phyloP scores from a whole-genome alignment of 2,888 invertebrate species.

The Athalia circularis region DNA sequence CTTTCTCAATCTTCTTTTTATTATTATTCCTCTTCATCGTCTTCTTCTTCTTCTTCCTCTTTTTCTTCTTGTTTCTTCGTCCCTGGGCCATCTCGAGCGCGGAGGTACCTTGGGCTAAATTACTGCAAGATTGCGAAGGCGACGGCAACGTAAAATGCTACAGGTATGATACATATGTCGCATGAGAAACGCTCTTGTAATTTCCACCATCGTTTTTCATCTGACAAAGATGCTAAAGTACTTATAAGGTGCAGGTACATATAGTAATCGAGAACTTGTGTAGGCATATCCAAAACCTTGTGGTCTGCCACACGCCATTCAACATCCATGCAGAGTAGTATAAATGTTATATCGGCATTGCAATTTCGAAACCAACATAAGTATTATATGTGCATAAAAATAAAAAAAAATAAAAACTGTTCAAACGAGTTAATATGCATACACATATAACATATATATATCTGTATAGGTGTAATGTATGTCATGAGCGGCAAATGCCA shows the following conservation, averaged over 20 bases:
- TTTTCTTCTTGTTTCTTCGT: constrained; percentile 29
- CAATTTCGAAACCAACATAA: no score
- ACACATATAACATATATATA: constrained; percentile 1
- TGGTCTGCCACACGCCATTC: constrained; percentile 23
- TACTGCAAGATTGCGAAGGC: constrained; percentile 32
- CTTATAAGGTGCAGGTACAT: not conserved
- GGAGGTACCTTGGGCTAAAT: constrained; percentile 37
- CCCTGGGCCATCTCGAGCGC: constrained; percentile 33
- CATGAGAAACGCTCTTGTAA: constrained; percentile 22
- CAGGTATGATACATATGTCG: not conserved
- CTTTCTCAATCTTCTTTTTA: not conserved
- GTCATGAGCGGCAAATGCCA: constrained; percentile 5
- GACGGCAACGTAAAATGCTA: constrained; percentile 44
- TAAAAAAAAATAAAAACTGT: not conserved
- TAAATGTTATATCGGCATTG: no score
- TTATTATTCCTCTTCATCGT: not conserved
- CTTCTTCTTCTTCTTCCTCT: constrained; percentile 5
- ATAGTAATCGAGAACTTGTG: constrained; percentile 10
- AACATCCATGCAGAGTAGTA: not conserved
- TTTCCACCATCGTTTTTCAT: constrained; percentile 36
- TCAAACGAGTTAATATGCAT: constrained; percentile 15
- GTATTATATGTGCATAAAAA: not conserved
- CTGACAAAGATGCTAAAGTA: constrained; percentile 20
- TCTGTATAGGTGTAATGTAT: not conserved
- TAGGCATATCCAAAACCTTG: not conserved